phyloP scores from a whole-genome alignment of 2,888 invertebrate species.

The Corythucha ciliata region DNA sequence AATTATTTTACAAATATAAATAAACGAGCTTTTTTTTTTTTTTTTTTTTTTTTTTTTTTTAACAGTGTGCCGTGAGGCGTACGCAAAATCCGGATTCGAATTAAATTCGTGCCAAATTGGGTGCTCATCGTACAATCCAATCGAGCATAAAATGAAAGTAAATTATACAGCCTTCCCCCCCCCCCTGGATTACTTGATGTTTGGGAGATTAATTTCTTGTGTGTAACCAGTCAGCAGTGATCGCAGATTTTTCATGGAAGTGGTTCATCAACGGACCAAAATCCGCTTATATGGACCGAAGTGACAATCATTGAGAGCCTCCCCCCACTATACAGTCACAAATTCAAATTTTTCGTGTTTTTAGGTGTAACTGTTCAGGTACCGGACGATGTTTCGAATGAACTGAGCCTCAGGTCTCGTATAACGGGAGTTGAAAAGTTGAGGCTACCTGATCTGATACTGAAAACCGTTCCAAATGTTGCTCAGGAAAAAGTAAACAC shows the following conservation, averaged over 20 bases:
- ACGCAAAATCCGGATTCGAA: constrained; percentile 15
- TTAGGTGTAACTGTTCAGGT: constrained; percentile 24
- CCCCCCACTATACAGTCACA: neutral
- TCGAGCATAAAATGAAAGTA: neutral
- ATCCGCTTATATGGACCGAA: neutral
- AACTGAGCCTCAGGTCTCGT: constrained; percentile 28
- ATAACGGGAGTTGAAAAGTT: constrained; percentile 25
- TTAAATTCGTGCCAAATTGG: constrained; percentile 23
- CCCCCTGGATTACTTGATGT: neutral
- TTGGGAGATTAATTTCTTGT: neutral
- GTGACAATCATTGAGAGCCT: neutral
- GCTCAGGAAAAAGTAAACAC: constrained; percentile 21
- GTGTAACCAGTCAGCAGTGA: constrained; percentile 19
- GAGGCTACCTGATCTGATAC: constrained; percentile 27
- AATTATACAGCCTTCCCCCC: neutral
- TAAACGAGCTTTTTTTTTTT: no score
- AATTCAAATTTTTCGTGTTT: constrained; percentile 2
- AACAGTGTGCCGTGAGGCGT: constrained; percentile 28
- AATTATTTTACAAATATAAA: no score
- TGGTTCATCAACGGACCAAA: constrained; percentile 26
- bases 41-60: constrained; percentile 6
- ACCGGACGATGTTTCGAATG: constrained; percentile 30
- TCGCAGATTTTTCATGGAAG: constrained; percentile 28
- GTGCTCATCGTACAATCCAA: constrained; percentile 19
- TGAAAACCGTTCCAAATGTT: constrained; percentile 28